These are phyloP conservation scores for Cylloceria caligata DNA, from an alignment of 2,888 invertebrate genomes.

Conservation along the genomic window DNA sequence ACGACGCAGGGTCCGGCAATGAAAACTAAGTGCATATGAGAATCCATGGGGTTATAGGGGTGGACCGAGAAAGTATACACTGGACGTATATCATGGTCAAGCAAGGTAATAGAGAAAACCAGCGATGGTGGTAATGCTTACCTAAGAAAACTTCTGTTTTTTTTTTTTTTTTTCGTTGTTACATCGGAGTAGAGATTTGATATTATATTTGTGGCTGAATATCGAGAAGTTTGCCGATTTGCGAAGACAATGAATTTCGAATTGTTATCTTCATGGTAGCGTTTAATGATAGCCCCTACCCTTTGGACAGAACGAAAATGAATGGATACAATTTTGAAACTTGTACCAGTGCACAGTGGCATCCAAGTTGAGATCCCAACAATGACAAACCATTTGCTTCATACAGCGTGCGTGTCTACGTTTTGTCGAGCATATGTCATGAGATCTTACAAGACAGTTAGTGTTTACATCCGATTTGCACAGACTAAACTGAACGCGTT, in stretches of 20 bases:
- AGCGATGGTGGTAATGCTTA: conserved; percentile 30
- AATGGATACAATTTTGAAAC: not conserved
- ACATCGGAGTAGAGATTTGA: conserved; percentile 4
- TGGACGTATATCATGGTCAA: conserved; percentile 71
- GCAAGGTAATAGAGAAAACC: conserved; percentile 65
- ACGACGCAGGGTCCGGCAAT: conserved; percentile 81
- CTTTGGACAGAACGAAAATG: not conserved
- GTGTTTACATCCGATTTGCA: conserved; percentile 63
- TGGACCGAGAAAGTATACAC: conserved; percentile 56
- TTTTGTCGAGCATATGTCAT: conserved; percentile 57
- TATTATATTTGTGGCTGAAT: conserved; percentile 8
- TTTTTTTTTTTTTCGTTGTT: conserved; percentile 39
- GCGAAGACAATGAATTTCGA: not conserved
- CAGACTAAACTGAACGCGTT: conserved; percentile 71
- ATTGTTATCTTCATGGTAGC: not conserved
- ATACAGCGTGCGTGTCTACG: conserved; percentile 46
- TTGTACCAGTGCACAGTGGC: not conserved
- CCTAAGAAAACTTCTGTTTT: conserved; percentile 51
- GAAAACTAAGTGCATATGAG: conserved; percentile 85
- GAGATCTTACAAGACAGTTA: conserved; percentile 67
- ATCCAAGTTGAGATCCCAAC: not conserved
- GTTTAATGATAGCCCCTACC: not conserved
- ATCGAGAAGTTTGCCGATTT: conserved; percentile 8
- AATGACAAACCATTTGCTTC: conserved; percentile 35
- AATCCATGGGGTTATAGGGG: conserved; percentile 81